Evolutionary conservation across 2,113 vertebrate species (phyloP).

Genomic region (Tetrao urogallus): DNA sequence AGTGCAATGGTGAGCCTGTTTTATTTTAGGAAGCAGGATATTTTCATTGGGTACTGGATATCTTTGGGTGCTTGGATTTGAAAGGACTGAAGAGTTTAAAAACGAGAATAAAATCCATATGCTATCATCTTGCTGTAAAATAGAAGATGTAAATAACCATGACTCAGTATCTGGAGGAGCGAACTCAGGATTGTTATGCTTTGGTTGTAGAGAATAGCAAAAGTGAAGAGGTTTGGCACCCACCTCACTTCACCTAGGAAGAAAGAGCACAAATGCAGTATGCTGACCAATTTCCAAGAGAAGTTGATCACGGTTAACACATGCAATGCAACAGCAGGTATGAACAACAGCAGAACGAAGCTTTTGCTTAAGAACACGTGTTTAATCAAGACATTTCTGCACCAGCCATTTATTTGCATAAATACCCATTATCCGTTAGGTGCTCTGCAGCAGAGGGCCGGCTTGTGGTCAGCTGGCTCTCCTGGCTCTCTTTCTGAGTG

Average conservation of each 20-base stretch:
- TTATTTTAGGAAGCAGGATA: slow-evolving; percentile 32
- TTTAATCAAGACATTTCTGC: slow-evolving; percentile 9
- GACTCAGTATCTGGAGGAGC: not conserved
- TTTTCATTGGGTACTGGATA: slow-evolving; percentile 21
- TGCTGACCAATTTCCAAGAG: not conserved
- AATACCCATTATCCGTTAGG: not conserved
- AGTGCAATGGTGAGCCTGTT: not conserved
- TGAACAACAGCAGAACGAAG: not conserved
- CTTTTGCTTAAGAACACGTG: not conserved
- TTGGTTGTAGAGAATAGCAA: not conserved
- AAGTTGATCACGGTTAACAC: not conserved
- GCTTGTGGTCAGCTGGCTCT: not conserved
- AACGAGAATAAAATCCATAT: not conserved
- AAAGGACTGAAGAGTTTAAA: not conserved
- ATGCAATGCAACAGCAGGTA: not conserved
- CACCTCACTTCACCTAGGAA: not conserved
- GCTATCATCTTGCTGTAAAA: not conserved
- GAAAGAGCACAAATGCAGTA: accelerated
- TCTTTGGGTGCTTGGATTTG: slow-evolving; percentile 27
- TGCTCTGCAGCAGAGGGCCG: slow-evolving; percentile 33
- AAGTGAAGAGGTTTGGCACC: not conserved
- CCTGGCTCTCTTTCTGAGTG: slow-evolving; percentile 53
- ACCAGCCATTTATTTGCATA: not conserved
- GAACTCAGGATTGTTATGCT: accelerated
- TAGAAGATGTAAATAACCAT: not conserved